Conservation (phyloP, 2,888 invertebrate genomes). For the Dyspetes luteomarginatus region DNA sequence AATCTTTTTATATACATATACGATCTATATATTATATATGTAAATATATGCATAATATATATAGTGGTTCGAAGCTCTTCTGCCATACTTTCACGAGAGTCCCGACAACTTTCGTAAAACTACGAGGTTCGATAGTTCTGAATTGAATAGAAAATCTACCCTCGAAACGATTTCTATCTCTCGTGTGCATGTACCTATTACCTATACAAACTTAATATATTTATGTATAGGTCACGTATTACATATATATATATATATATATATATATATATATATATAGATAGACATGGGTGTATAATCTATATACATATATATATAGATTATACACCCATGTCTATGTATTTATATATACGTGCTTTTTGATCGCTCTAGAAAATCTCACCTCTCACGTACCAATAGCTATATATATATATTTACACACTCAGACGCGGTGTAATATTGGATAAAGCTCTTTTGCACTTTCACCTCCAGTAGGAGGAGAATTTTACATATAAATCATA, state of each 20-base stretch:
- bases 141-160: slow-evolving; percentile 58
- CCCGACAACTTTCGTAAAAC: slow-evolving; percentile 45
- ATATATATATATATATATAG: slow-evolving; percentile 12
- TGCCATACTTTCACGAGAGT: slow-evolving; percentile 20
- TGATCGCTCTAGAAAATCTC: slow-evolving; percentile 24
- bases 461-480: neutral
- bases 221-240: slow-evolving; percentile 14
- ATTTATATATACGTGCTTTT: neutral
- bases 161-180: slow-evolving; percentile 1
- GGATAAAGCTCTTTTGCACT: slow-evolving; percentile 22
- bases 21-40: neutral
- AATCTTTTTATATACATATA: slow-evolving; percentile 6
- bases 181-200: neutral
- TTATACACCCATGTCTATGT: neutral
- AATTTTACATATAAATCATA: slow-evolving; percentile 12
- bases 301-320: slow-evolving; percentile 8
- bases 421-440: slow-evolving; percentile 5
- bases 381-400: neutral
- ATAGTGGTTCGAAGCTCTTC: neutral
- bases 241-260: slow-evolving; percentile 8
- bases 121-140: slow-evolving; percentile 57
- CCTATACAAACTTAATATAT: slow-evolving; percentile 5
- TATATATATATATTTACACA: no score
- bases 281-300: slow-evolving; percentile 1
- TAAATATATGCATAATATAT: slow-evolving; percentile 8